Conservation (phyloP, 2,888 invertebrate species). For the Cerastis leucographa region DNA sequence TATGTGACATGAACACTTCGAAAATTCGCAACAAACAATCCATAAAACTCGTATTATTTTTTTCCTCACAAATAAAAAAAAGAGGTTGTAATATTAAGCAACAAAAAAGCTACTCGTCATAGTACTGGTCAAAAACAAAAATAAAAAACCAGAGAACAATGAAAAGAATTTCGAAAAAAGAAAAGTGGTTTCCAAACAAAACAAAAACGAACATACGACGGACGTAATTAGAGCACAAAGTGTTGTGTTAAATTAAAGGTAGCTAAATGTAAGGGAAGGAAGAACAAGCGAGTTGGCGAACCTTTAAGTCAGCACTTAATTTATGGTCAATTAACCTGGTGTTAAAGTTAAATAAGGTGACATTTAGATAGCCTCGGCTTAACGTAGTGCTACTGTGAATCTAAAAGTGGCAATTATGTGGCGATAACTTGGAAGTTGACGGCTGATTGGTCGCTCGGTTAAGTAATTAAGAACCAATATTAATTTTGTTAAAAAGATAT, state of each 20-base stretch:
- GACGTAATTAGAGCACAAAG: conserved; percentile 83
- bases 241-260: conserved; percentile 84
- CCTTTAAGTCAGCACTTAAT: conserved; percentile 87
- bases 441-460: conserved; percentile 28
- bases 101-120: conserved; percentile 32
- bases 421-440: conserved; percentile 50
- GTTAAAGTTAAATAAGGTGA: conserved; percentile 87
- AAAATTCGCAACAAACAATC: conserved; percentile 49
- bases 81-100: conserved; percentile 25
- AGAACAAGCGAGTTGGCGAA: conserved; percentile 80
- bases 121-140: conserved; percentile 34
- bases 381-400: conserved; percentile 70
- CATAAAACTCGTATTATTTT: conserved; percentile 33
- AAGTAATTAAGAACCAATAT: conserved; percentile 38
- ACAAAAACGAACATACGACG: conserved; percentile 64
- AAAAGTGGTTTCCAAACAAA: conserved; percentile 60
- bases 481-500: conserved; percentile 6
- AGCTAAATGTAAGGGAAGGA: conserved; percentile 71
- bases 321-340: conserved; percentile 89
- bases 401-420: conserved; percentile 63
- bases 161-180: conserved; percentile 55
- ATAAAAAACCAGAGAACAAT: conserved; percentile 48
- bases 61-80: conserved; percentile 18
- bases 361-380: conserved; percentile 79
- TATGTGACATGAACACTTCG: conserved; percentile 60